Base-by-base conservation (phyloP, 1,140 invertebrate species). In the Drosophila murphyi region DNA sequence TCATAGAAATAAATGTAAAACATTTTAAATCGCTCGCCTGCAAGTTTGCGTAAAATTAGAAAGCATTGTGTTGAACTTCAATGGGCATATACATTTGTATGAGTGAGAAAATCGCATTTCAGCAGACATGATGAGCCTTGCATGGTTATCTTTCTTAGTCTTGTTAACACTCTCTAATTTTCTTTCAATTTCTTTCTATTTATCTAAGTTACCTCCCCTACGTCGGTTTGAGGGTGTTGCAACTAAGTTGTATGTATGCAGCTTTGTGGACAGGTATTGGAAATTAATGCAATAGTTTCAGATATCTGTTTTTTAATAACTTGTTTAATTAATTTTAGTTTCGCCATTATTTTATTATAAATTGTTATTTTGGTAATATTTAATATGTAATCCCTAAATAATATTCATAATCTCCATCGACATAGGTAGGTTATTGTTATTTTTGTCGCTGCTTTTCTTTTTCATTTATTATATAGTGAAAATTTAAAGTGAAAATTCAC, bases 21-120 rank as follows among this genome's bases (percentile, higher is more conserved):
- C 35, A 64, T 76, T 68, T 68, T 65, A 59, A 61, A 73, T 69
- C 39, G 77, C 31, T 39, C 59, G 52, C 35, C 48, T 41, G 69
- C 59, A 82, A 70, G 63, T 67, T 80, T 83, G 78, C 80, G 83
- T 77, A 67, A 88, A 86, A 80, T 82, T 87, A 82, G 72, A 87
- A 82, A 80, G 69, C 80, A 88, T 88, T 88, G 83, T 83, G 73
- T 67, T 56, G 51, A 67, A 72, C 48, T 71, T 87, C 69, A 81
- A 87, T 80, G 69, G 54, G 48, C 10, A 77, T 69, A 75, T 87
- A 45, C 10, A 77, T 69, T 72, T 87, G 77, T 87, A 86, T 86
- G 72, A 74, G 75, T 65, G 69, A 48, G 61, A 73, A 82, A 85
- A 82, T 76, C 62, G 61, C 50, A 76, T 73, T 81, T 73, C 34